Evolutionary conservation across 2,113 vertebrate genomes (phyloP), one percentile per base, ranked within the genome.

Genomic region (Ictidomys tridecemlineatus): DNA sequence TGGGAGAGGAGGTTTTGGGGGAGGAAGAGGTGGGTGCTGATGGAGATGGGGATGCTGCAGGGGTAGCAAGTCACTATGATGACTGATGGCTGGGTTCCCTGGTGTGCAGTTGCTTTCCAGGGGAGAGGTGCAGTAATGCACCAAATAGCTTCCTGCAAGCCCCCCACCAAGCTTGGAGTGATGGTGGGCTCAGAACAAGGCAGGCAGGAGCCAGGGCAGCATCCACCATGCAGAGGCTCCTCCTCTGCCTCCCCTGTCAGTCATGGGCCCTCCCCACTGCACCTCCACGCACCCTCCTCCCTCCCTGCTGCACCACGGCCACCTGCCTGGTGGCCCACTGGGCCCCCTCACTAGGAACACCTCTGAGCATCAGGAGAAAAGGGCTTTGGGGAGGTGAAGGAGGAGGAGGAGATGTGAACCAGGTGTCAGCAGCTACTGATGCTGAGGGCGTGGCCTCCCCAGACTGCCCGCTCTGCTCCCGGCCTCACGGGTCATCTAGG

Each of bases 381-480:
- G 2, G 42, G 26, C 30, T 79, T 14, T 42, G 26, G 14, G 24
- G 63, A 51, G 6, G 39, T 8, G 30, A 18, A 51, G 45, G 51
- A 67, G 32, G 16, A 20, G 13, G 32, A 77, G 20, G 1, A 3
- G 12, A n/a, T 13, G 51, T 13, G 17, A 26, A 4, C 48, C 13
- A 1, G 39, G 67, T 2, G 11, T 24, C 12, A 4, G 11, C 13
- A 0, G 2, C 1, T 1, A 28, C 2, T 6, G 45, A 3, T 0
- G 2, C 32, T 58, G 48, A 30, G 42, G 48, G 28, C 1, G 0
- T 5, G 37, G 37, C 6, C 45, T 2, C 32, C 45, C 20, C 4
- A 2, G 56, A 12, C 8, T 8, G 1, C 5, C 24, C 8, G 11
- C 26, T 4, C 7, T 9, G 8, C 79, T 67, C 69, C 69, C 9